phyloP scores from a whole-genome alignment of 2,888 invertebrate genomes.

The Campaea margaritaria region DNA sequence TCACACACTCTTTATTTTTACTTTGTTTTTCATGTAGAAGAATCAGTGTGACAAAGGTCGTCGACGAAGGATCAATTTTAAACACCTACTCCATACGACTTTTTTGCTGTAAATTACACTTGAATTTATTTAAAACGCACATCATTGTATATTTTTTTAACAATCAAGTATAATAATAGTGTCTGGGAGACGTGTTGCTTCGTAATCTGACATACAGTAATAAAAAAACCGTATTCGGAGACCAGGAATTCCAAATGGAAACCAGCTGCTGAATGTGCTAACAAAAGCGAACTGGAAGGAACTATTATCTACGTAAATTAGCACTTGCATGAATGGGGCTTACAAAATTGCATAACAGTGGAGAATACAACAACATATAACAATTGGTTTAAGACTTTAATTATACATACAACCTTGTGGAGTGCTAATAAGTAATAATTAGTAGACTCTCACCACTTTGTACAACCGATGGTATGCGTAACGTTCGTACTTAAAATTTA shows the following conservation, averaged over 20 bases:
- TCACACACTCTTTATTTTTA: slow-evolving; percentile 37
- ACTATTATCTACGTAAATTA: slow-evolving; percentile 44
- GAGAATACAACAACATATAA: slow-evolving; percentile 51
- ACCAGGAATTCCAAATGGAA: slow-evolving; percentile 13
- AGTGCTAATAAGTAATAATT: slow-evolving; percentile 46
- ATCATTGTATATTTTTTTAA: not conserved
- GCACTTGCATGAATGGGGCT: slow-evolving; percentile 43
- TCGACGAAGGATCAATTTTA: slow-evolving; percentile 23
- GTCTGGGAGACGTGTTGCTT: too few species aligned
- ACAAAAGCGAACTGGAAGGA: slow-evolving; percentile 30
- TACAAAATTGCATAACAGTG: slow-evolving; percentile 53
- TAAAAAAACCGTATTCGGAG: not conserved
- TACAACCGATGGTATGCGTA: too few species aligned
- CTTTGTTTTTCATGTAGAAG: slow-evolving; percentile 53
- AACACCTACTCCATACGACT: not conserved
- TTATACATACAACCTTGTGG: slow-evolving; percentile 48
- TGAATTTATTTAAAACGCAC: not conserved
- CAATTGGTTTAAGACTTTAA: slow-evolving; percentile 47
- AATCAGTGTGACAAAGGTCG: slow-evolving; percentile 57
- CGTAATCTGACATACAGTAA: too few species aligned
- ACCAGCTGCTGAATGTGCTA: slow-evolving; percentile 20
- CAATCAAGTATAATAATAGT: too few species aligned
- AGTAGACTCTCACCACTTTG: slow-evolving; percentile 43
- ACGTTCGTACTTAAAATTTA: too few species aligned
- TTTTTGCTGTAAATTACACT: not conserved